These are phyloP conservation scores for Gracilinanus agilis DNA, from an alignment of 2,113 vertebrate species.

Conservation along the genomic window DNA sequence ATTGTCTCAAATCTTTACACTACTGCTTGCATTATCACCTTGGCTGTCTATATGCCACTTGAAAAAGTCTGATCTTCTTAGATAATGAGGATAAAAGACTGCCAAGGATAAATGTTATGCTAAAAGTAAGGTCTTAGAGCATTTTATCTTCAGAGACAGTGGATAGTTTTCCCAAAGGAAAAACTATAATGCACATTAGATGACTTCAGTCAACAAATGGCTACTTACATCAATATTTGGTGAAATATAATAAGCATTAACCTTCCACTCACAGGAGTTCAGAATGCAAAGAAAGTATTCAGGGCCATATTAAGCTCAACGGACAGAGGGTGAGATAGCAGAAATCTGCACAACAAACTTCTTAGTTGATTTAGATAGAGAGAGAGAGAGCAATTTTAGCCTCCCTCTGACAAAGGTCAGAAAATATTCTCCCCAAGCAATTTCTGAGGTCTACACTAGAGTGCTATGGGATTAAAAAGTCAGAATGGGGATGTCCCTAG, in stretches of 20 bases:
- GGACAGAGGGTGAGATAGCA: not conserved
- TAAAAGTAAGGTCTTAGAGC: conserved; percentile 18
- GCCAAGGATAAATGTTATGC: not conserved
- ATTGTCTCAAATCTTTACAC: not conserved
- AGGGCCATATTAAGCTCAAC: not conserved
- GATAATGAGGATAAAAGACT: not conserved
- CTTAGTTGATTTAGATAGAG: not conserved
- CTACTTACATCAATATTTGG: conserved; percentile 24
- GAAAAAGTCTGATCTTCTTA: not conserved
- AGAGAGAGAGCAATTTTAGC: not conserved
- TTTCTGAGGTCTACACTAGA: not conserved
- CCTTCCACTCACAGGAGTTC: conserved; percentile 26
- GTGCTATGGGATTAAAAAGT: not conserved
- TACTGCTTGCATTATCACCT: conserved; percentile 17
- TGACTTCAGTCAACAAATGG: conserved; percentile 33
- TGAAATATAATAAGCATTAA: conserved; percentile 51
- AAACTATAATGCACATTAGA: conserved; percentile 12
- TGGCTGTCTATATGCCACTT: not conserved
- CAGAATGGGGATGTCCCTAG: not conserved
- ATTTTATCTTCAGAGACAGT: conserved; percentile 8
- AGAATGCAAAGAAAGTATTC: conserved; percentile 27
- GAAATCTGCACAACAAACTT: not conserved
- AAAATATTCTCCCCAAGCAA: not conserved
- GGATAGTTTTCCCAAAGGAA: conserved; percentile 25
- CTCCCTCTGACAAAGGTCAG: not conserved